phyloP scores from a whole-genome alignment of 2,113 vertebrate species.

The Psilopsiagon aymara region DNA sequence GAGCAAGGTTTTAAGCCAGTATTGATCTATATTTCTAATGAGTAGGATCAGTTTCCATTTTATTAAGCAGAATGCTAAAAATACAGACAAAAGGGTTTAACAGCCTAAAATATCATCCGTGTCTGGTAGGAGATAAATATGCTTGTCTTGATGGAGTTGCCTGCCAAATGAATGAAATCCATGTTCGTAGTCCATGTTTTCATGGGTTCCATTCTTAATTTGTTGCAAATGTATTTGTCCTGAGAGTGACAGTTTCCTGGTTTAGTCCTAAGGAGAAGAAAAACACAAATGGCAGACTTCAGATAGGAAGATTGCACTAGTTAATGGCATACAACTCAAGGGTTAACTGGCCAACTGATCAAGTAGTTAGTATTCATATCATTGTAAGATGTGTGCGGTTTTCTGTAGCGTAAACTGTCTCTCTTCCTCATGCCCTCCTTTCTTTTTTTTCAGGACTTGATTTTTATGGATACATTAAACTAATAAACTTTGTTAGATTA shows the following conservation, averaged over 20 bases:
- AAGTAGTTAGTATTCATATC: neutral
- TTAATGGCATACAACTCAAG: neutral
- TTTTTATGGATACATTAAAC: slow-evolving; percentile 93
- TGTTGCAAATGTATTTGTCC: neutral
- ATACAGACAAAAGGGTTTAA: neutral
- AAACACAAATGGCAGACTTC: neutral
- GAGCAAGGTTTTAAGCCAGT: neutral
- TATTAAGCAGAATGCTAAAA: neutral
- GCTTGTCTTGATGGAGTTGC: neutral
- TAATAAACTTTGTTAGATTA: slow-evolving; percentile 92
- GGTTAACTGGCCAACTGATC: neutral
- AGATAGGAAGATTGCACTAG: neutral
- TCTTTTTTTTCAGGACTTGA: slow-evolving; percentile 81
- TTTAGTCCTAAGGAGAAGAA: neutral
- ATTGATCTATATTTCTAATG: neutral
- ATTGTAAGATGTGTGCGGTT: neutral
- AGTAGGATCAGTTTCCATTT: neutral
- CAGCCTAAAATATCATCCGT: neutral
- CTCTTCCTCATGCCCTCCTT: neutral
- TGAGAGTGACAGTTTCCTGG: neutral
- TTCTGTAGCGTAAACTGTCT: neutral
- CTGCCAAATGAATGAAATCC: neutral
- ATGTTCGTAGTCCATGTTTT: neutral
- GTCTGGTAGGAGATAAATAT: neutral
- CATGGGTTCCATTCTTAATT: neutral